Percentiles rank a stretch among this genome's conserved stretches.
Conservation (phyloP, 2,888 invertebrate genomes). For the Leucophenga montana region DNA sequence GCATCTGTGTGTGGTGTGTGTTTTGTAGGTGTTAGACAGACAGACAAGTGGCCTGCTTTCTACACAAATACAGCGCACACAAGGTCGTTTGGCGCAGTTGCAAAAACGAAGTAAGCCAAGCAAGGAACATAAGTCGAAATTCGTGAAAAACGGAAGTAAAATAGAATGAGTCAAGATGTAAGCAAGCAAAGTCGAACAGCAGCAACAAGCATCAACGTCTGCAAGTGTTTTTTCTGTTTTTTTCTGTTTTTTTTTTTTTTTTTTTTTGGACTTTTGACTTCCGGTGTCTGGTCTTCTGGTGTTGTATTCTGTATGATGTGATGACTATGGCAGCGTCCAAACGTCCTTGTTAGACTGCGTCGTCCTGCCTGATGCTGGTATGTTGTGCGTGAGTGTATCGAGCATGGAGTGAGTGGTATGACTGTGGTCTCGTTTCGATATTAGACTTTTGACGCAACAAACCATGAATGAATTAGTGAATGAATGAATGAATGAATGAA, state of each 20-base stretch:
- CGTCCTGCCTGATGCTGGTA: too few species aligned
- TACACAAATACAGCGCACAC: too few species aligned
- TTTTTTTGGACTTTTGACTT: conserved; percentile 57
- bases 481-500: not conserved
- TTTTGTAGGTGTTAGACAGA: too few species aligned
- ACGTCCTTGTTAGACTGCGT: conserved; percentile 13
- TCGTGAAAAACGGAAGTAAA: too few species aligned
- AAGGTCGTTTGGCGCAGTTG: too few species aligned
- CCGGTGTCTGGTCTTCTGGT: conserved; percentile 48
- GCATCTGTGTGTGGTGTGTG: too few species aligned
- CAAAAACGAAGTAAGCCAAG: too few species aligned
- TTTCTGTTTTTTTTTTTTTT: conserved; percentile 39
- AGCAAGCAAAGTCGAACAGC: too few species aligned
- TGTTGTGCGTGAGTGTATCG: conserved; percentile 36
- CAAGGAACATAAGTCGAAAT: too few species aligned
- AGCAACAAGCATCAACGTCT: not conserved
- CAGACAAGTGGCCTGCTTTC: too few species aligned
- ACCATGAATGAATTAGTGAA: not conserved
- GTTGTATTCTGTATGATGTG: not conserved
- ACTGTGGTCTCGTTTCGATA: conserved; percentile 38
- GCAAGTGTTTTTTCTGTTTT: conserved; percentile 49
- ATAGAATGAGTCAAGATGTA: too few species aligned
- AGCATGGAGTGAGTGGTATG: conserved; percentile 23
- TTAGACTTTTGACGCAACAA: conserved; percentile 27
- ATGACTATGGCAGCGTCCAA: not conserved